Evolutionary conservation across 2,888 invertebrate species (phyloP), one percentile per base, ranked within the genome.

Genomic region (Habrosyne pyritoides): DNA sequence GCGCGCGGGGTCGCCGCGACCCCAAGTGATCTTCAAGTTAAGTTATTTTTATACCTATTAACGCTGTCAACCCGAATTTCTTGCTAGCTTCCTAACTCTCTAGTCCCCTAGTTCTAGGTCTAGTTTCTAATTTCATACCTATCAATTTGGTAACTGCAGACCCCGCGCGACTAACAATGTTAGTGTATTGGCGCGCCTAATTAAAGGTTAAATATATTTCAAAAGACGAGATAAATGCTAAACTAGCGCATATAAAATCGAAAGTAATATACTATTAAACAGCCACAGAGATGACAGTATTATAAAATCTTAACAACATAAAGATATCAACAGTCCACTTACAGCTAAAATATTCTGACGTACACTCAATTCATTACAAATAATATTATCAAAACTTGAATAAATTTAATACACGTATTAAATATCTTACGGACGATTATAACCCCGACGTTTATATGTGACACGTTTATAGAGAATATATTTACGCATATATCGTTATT

Each of bases 371-470:
- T 18, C 42, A 42, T 42, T 42, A 42, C 42, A 42, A 42, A 42
- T 42, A 42, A 18, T 42, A 42, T 42, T 60, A 54, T 50, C 49
- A 50, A 52, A 60, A 52, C 49, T 53, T 52, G 73, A 80, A 79
- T 79, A 75, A 76, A 81, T 75, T 70, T 70, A 66, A 18, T 18
- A 75, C 64, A 66, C 69, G 61, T 61, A 63, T 64, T 69, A 67
- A 67, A 67, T 64, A 66, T 73, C 71, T 60, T 64, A 55, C 60
- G 60, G 63, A 56, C 66, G 60, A 60, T 66, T 66, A 71, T 77
- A 74, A 67, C 71, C 63, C 61, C 59, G 79, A 83, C 81, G 67
- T 84, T 84, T 81, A 84, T 71, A 73, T 66, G 62, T 75, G 69
- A 69, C 69, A 69, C 73, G 73, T 73, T 76, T 73, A 71, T 77